phyloP scores from a whole-genome alignment of 1,140 invertebrate genomes.

The Drosophila paulistorum region DNA sequence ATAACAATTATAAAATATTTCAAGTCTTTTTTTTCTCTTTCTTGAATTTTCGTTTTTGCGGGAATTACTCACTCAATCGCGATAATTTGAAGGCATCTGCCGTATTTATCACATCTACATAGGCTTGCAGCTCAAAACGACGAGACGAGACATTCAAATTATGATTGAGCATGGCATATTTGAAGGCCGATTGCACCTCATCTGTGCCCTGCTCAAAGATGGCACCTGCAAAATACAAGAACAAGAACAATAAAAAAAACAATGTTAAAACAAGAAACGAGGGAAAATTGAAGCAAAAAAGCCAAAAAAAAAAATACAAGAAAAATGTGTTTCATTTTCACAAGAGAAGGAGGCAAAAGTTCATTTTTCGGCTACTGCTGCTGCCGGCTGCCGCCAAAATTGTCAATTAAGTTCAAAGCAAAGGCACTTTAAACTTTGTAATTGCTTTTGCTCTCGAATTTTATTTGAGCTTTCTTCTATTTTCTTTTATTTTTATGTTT shows the following conservation, averaged over 20 bases:
- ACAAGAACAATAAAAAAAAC: conserved; percentile 3
- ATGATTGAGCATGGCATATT: conserved; percentile 91
- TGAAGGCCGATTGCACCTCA: conserved; percentile 94
- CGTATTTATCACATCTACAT: conserved; percentile 95
- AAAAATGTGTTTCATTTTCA: conserved; percentile 22
- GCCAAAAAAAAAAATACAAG: conserved; percentile 11
- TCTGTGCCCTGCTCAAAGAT: conserved; percentile 95
- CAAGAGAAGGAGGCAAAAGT: conserved; percentile 35
- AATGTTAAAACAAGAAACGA: conserved; percentile 12
- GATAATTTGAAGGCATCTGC: conserved; percentile 95
- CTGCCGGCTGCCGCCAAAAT: conserved; percentile 47
- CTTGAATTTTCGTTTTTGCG: too few relatives aligned
- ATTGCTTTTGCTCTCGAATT: conserved; percentile 76
- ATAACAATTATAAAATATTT: background rate
- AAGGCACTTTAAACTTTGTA: conserved; percentile 80
- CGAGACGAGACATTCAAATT: conserved; percentile 90
- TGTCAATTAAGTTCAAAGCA: conserved; percentile 77
- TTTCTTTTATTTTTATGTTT: background rate
- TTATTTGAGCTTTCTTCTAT: conserved; percentile 60
- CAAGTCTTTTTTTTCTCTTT: too few relatives aligned
- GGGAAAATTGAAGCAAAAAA: conserved; percentile 42
- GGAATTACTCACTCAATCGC: conserved; percentile 90
- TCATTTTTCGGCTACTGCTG: conserved; percentile 27
- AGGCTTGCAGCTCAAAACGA: conserved; percentile 92
- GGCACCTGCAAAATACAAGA: conserved; percentile 86